A percentile compares a stretch with the other conserved stretches of the same genome.
Conservation (phyloP, 1,140 invertebrate genomes). For the Drosophila truncata region DNA sequence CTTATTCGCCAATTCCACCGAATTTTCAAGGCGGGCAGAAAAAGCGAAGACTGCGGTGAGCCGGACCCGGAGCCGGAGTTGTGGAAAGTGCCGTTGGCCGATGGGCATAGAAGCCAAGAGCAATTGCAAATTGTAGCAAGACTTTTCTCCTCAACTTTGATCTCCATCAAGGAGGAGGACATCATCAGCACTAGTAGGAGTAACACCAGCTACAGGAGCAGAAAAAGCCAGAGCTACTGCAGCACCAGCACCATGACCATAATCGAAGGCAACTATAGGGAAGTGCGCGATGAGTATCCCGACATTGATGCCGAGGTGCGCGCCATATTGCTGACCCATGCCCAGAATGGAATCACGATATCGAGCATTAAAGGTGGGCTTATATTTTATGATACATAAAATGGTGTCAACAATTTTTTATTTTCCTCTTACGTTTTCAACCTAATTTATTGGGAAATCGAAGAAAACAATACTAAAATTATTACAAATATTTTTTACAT, state of each 20-base stretch:
- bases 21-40: slow-evolving; percentile 40
- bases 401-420: too few relatives aligned
- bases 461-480: background rate
- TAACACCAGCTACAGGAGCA: slow-evolving; percentile 14
- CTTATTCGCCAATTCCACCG: slow-evolving; percentile 52
- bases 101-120: slow-evolving; percentile 12
- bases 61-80: slow-evolving; percentile 10
- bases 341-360: slow-evolving; percentile 82
- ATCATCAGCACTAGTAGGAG: background rate
- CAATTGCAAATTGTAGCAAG: slow-evolving; percentile 61
- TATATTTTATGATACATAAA: background rate
- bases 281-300: slow-evolving; percentile 71
- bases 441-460: background rate
- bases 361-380: slow-evolving; percentile 73
- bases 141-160: slow-evolving; percentile 69
- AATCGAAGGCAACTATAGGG: slow-evolving; percentile 59
- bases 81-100: slow-evolving; percentile 12
- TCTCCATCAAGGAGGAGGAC: slow-evolving; percentile 43
- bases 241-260: slow-evolving; percentile 68
- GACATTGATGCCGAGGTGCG: slow-evolving; percentile 79
- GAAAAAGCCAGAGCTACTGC: slow-evolving; percentile 1
- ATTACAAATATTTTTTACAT: background rate
- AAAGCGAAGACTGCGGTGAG: background rate
- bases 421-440: too few relatives aligned
- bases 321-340: slow-evolving; percentile 74